Evolutionary conservation across 2,113 vertebrate species (phyloP), one percentile per base, ranked within the genome.

Genomic region (Polypterus bichir): DNA sequence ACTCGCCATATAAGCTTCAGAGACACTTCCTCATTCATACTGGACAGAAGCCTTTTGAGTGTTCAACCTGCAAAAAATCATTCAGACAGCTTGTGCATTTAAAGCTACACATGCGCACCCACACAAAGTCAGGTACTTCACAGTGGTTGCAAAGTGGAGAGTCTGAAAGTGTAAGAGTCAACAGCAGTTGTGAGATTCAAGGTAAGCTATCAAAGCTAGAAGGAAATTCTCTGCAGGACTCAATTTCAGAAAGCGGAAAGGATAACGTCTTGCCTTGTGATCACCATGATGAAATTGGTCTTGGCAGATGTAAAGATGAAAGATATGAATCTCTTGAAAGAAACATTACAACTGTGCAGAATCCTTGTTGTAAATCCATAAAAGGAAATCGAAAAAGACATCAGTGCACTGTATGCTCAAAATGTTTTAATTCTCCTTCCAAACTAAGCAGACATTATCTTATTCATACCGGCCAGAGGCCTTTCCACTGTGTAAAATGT

Each of bases 51-150:
- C 82, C 81, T 0, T 84, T 83, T 73, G 77, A 81, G 66, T 86
- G 82, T 65, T 75, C 64, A 6, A 68, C 80, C 67, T 89, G 84
- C 73, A 81, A 81, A 49, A 87, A 80, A 73, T 79, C 69, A 53
- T 88, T 85, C 71, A 82, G 85, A 63, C 81, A 82, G 67, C 76
- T 75, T 47, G 77, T 81, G 5, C 84, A 85, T 73, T 71, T 82
- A 71, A 88, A 86, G 70, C 78, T 79, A 57, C 81, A 86, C 64
- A 74, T 77, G 5, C 46, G 57, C 44, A 61, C 56, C 7, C 56
- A 57, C 48, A 4, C 11, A 46, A 2, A 58, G 8, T 11, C 5
- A 48, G 44, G n/a, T 59, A 52, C 59, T 61, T 8, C 56, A 54
- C 49, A 27, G 27, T 27, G 27, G 27, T 27, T 27, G 27, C 27